Base-by-base conservation (phyloP, 2,797 vertebrate genomes). In the Phrynocephalus forsythii region DNA sequence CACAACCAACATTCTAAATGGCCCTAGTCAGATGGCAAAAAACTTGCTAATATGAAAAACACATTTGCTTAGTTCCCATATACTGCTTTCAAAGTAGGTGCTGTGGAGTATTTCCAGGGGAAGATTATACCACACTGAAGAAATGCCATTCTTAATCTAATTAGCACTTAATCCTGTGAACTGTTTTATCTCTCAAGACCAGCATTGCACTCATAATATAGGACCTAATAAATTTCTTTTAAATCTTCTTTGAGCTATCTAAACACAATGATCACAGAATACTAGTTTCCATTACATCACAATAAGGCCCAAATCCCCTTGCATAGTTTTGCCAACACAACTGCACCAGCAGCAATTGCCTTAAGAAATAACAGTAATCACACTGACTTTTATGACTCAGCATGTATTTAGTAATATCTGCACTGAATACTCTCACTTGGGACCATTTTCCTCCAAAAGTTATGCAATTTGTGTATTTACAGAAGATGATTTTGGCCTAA, bases 61-160 rank as follows among this genome's bases (percentile, higher is more conserved):
- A 76, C 50, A 66, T 84, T 84, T 33, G 48, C 26, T 82, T 16
- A 75, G n/a, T 60, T 68, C 69, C n/a, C 66, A 44, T 85, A 38
- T 20, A 44, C 24, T 33, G 60, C 67, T 9, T 2, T 84, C 48
- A 84, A 8, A 50, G 1, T 48, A 48, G 26, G 56, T 30, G 24
- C 9, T 75, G 44, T 38, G 52, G 24, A 80, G 22, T 80, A n/a
- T 5, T 52, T 84, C 84, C 30, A 66, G 38, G 44, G 50, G 24
- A 30, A 48, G 33, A 66, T 52, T 72, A 38, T 20, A 82, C 6
- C 82, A 82, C 66, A 48, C 5, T 63, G 10, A 82, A 33, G 2
- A 50, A 16, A 66, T 33, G 30, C 50, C 79, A 67, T 86, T 86
- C 56, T 83, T 68, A 72, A 50, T 48, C 66, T 67, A 89, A 86